Percentiles rank a stretch among this genome's conserved stretches.
Conservation (phyloP, 2,797 vertebrate species). For the Thalassophryne amazonica region DNA sequence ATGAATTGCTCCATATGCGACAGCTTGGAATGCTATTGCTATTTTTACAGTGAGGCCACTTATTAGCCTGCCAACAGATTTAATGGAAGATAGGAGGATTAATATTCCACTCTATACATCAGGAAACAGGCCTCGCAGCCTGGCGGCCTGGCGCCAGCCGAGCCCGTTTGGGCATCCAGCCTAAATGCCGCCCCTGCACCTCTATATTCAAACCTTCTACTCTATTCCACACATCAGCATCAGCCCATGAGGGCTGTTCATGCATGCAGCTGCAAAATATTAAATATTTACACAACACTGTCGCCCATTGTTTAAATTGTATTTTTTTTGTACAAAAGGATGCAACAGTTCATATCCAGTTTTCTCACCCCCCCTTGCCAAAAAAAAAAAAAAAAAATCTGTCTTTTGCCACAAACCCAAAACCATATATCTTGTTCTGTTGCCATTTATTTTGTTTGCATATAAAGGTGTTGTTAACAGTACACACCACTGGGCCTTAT, state of each 20-base stretch:
- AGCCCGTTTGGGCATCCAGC: conserved; percentile 49
- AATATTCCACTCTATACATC: conserved; percentile 88
- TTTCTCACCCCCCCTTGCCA: too few species aligned
- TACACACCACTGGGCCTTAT: too few species aligned
- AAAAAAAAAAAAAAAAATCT: too few species aligned
- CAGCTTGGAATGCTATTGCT: not conserved
- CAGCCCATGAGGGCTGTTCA: conserved; percentile 22
- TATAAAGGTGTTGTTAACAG: too few species aligned
- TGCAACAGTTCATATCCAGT: too few species aligned
- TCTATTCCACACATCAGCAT: conserved; percentile 11
- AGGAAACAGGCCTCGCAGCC: conserved; percentile 84
- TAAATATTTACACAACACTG: not conserved
- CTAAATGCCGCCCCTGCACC: conserved; percentile 60
- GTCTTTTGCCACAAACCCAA: too few species aligned
- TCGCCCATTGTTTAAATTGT: not conserved
- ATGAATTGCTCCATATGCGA: not conserved
- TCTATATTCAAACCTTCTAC: conserved; percentile 16
- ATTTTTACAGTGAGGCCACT: conserved; percentile 51
- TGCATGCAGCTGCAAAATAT: conserved; percentile 9
- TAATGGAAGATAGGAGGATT: conserved; percentile 83
- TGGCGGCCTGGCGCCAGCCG: conserved; percentile 79
- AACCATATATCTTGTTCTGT: too few species aligned
- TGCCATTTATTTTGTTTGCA: too few species aligned
- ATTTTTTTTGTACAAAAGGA: not conserved
- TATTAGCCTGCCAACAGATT: conserved; percentile 80